Base-by-base conservation (phyloP, 2,888 invertebrate genomes). In the Caradrina kadenii region DNA sequence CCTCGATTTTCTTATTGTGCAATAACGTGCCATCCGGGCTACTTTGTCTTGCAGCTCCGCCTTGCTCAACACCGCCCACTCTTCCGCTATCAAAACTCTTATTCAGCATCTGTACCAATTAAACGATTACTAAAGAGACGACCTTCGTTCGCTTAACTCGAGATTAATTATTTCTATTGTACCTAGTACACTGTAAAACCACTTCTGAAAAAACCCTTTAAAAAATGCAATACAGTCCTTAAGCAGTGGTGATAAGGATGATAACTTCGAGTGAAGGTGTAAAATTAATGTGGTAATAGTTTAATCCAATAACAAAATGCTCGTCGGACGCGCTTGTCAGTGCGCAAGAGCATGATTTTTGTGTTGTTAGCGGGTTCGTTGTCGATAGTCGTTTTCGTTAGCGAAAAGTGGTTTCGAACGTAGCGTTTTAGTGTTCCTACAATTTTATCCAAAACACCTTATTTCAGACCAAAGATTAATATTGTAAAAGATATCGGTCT, bases 81-180 rank as follows among this genome's bases (percentile, higher is more conserved):
- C 63, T 69, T 62, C 73, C 67, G 55, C 74, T 79, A 75, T 81
- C 79, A 81, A 72, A 82, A 76, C 68, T 71, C 73, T 73, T 66
- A 85, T 86, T 84, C 82, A 85, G 83, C 85, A 86, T 84, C 80
- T 87, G 88, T 90, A 90, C 88, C 90, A 89, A 91, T 92, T 91
- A 90, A 90, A 90, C 79, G 80, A 90, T 89, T 90, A 89, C 88
- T 84, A 85, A 90, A 90, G 81, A 74, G 50, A 63, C 69, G 86
- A 88, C 91, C 91, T 92, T 91, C 88, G 75, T 82, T 85, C 76
- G 76, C 85, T 88, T 88, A 88, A 89, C 86, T 87, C 76, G 81
- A 89, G 87, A 92, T 92, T 93, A 92, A 93, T 93, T 93, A 91
- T 90, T 88, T 87, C 90, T 88, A 91, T 93, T 92, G 92, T 93